Base-by-base conservation (phyloP, 1,140 invertebrate genomes). In the Dendrolimus kikuchii region DNA sequence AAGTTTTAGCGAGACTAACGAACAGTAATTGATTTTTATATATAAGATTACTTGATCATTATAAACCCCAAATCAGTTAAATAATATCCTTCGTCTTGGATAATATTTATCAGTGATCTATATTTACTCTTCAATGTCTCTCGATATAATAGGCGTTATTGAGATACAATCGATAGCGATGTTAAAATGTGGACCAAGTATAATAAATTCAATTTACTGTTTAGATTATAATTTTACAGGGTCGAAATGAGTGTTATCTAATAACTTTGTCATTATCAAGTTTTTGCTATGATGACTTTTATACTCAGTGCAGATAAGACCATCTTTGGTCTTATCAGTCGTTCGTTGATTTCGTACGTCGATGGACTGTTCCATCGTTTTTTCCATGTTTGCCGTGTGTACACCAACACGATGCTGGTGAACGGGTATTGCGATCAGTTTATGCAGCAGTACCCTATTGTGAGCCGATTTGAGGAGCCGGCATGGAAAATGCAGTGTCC, bases 281-380 rank as follows among this genome's bases (percentile, higher is more conserved):
- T 70, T 81, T 85, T 77, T 73, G 78, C 81, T 77, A 77, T 73
- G 59, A 81, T 70, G 73, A 66, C 66, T 71, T 68, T 60, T 69
- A 70, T 71, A 63, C 60, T 62, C 49, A 55, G 51, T 57, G 50
- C 61, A 76, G 81, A 86, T 86, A 86, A 86, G 71, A 59, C 52
- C 74, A 81, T 83, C 78, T 79, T 70, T 74, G 63, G 48, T 60
- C 53, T 58, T 83, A 86, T 86, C 81, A 86, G 81, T 86, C 68
- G 75, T 53, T 63, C 67, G 74, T 63, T 58, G 77, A 83, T 83
- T 77, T 78, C 68, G 71, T 68, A 62, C 66, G 59, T 70, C 57
- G 74, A 83, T 86, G 80, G 82, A 81, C 78, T 80, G 66, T 62
- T 80, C 66, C 68, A 56, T 59, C 49, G 68, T 71, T 68, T 58